Percentiles rank a stretch among this genome's conserved stretches.
These are phyloP conservation scores for Ricordea florida DNA, from an alignment of 92 coral and sea anemone species.

Conservation along the genomic window DNA sequence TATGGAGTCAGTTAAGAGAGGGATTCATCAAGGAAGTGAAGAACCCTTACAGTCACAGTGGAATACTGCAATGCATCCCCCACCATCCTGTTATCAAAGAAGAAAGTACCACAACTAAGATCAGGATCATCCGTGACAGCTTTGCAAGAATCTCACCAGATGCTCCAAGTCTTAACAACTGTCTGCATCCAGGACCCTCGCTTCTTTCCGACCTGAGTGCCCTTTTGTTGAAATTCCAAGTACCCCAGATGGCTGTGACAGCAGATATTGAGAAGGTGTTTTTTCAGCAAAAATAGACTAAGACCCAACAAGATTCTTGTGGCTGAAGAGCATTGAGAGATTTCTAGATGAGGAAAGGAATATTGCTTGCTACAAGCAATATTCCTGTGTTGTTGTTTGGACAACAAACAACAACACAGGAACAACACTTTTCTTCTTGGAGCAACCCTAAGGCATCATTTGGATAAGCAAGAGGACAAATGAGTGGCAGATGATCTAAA, in stretches of 20 bases:
- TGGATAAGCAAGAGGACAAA: neutral
- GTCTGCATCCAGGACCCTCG: neutral
- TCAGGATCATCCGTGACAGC: neutral
- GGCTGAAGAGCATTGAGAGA: too few relatives aligned
- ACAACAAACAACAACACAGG: neutral
- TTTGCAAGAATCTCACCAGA: neutral
- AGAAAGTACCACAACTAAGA: too few relatives aligned
- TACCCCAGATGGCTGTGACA: neutral
- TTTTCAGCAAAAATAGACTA: too few relatives aligned
- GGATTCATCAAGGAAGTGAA: too few relatives aligned
- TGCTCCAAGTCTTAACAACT: neutral
- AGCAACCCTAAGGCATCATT: neutral
- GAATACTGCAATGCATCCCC: neutral
- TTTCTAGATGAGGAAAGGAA: neutral
- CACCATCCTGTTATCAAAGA: neutral
- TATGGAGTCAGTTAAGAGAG: neutral
- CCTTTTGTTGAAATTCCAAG: neutral
- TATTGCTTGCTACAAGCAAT: neutral
- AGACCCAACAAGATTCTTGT: too few relatives aligned
- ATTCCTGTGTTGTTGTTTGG: neutral
- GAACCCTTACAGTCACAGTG: too few relatives aligned
- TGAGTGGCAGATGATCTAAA: neutral
- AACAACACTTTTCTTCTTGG: neutral
- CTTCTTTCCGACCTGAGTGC: neutral
- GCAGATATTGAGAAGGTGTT: neutral